Evolutionary conservation across 2,113 vertebrate genomes (phyloP).

Genomic region (Myanophis thanlyinensis): DNA sequence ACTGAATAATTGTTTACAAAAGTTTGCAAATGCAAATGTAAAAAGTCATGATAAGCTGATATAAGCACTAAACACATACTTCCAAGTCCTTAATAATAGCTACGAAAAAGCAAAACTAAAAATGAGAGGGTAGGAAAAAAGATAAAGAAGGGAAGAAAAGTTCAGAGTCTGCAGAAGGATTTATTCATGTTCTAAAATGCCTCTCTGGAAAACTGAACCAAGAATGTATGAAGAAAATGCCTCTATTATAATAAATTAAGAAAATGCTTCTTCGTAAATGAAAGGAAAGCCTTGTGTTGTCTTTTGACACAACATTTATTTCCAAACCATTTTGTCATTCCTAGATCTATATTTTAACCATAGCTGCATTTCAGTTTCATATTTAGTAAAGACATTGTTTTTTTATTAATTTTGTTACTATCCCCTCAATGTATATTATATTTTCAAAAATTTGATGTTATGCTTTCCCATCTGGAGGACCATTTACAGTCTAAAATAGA

Average conservation of each 20-base stretch:
- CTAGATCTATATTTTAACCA: conserved; percentile 1
- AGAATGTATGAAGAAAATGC: not conserved
- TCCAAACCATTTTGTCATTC: not conserved
- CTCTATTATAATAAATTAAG: not conserved
- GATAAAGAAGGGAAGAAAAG: not conserved
- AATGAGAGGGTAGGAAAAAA: not conserved
- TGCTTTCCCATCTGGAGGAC: not conserved
- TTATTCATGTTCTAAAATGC: not conserved
- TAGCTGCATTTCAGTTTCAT: conserved; percentile 1
- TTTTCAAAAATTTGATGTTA: not conserved
- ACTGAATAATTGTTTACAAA: not conserved
- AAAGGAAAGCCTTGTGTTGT: not conserved
- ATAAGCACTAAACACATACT: not conserved
- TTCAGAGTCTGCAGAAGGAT: not conserved
- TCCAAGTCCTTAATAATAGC: not conserved
- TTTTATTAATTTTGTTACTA: not conserved
- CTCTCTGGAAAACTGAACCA: not conserved
- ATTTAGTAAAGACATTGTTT: conserved; percentile 24
- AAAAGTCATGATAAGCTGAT: not conserved
- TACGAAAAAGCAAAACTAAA: not conserved
- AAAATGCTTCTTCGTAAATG: not conserved
- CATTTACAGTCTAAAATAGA: not conserved
- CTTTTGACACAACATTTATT: not conserved
- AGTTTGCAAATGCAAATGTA: not conserved
- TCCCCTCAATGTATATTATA: not conserved